phyloP scores from a whole-genome alignment of 1,140 invertebrate genomes.

The Adoxophyes honmai region DNA sequence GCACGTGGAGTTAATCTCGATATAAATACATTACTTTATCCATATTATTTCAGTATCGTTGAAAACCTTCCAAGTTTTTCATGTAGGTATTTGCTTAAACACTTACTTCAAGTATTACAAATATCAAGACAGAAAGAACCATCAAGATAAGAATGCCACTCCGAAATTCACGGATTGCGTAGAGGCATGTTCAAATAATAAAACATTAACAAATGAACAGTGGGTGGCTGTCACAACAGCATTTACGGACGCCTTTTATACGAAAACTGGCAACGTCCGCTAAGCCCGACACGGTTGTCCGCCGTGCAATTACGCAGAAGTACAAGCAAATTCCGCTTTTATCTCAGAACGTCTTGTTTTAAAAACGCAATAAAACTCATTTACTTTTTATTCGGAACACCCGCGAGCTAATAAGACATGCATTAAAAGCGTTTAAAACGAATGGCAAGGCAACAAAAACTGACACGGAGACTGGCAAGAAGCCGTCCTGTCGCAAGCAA shows the following conservation, averaged over 20 bases:
- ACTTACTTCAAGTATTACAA: too few relatives aligned
- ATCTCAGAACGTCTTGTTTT: slow-evolving; percentile 9
- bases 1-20: too few relatives aligned
- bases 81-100: too few relatives aligned
- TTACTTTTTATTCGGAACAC: slow-evolving; percentile 20
- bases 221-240: not conserved
- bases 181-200: too few relatives aligned
- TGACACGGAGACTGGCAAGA: slow-evolving; percentile 44
- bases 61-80: too few relatives aligned
- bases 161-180: too few relatives aligned
- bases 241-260: slow-evolving; percentile 7
- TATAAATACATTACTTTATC: too few relatives aligned
- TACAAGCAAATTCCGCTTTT: slow-evolving; percentile 2
- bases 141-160: too few relatives aligned
- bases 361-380: slow-evolving; percentile 11
- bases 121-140: too few relatives aligned
- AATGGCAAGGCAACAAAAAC: slow-evolving; percentile 44
- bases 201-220: not conserved
- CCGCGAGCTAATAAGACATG: slow-evolving; percentile 38
- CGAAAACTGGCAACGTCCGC: not conserved
- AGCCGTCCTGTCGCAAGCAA: slow-evolving; percentile 34
- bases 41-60: too few relatives aligned
- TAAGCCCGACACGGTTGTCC: slow-evolving; percentile 4
- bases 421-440: slow-evolving; percentile 40
- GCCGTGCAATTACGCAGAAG: not conserved